Conservation (phyloP, 2,113 vertebrate species). For the Uropsilus gracilis region DNA sequence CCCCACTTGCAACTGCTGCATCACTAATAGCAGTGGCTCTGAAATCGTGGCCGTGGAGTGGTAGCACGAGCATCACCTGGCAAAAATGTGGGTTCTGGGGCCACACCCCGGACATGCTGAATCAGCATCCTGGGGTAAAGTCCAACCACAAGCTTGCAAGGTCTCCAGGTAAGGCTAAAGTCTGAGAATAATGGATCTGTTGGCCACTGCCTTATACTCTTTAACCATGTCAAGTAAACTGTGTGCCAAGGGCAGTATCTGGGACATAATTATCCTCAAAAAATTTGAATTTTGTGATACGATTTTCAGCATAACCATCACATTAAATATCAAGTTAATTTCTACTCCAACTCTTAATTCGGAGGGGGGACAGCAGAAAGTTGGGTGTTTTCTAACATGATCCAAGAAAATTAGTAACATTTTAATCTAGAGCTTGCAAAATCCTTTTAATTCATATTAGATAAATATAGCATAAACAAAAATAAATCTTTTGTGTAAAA, state of each 20-base stretch:
- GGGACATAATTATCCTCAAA: not conserved
- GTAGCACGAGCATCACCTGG: not conserved
- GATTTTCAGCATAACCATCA: not conserved
- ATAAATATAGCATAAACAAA: not conserved
- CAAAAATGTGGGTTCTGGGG: not conserved
- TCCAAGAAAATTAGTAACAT: not conserved
- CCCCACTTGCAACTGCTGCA: not conserved
- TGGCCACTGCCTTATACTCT: not conserved
- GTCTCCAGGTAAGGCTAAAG: not conserved
- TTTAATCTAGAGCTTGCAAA: not conserved
- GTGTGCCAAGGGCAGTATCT: not conserved
- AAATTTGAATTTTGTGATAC: not conserved
- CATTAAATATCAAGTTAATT: not conserved
- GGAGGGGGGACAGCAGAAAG: not conserved
- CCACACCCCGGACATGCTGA: not conserved
- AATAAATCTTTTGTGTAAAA: constrained; percentile 13
- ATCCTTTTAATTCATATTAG: not conserved
- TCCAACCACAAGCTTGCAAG: not conserved
- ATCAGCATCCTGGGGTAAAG: not conserved
- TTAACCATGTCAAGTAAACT: not conserved
- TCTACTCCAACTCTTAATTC: not conserved
- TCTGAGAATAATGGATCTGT: not conserved
- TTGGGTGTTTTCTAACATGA: not conserved
- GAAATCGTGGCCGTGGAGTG: not conserved
- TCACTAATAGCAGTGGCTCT: not conserved